Base-by-base conservation (phyloP, 53 echinoderm and acorn worm species). In the Henricia sp. region DNA sequence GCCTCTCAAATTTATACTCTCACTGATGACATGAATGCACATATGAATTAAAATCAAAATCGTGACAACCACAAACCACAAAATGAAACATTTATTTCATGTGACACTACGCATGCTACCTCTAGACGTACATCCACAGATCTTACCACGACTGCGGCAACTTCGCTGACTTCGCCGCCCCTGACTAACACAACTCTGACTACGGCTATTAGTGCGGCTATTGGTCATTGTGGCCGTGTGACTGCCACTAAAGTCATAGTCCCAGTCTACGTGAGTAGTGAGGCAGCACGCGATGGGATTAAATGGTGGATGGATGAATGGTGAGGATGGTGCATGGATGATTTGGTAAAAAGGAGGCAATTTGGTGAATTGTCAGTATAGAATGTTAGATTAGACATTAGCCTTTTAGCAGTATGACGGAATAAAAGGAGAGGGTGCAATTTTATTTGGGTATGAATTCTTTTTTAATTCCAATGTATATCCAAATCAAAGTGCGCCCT, bases 231-330 rank as follows among this genome's bases (percentile, higher is more conserved):
- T 82, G 5, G 57, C 85, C 25, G 90, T 75, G 39, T 77, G 75
- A 74, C 87, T 91, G 82, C 91, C 82, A 67, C 85, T 91, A 78
- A 91, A 95, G 52, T 92, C 95, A 84, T 86, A 95, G 72, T 95
- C 95, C 95, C 95, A 95, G 69, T 95, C 95, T 95, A 71, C 64
- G 51, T 37, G 27, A 54, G 54, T 37, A 26, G 24, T 56, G 37
- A 74, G 41, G 26, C 35, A 52, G 80, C 55, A 72, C 72, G 57
- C 30, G 57, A 33, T 54, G 23, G 19, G 4, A 27, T 6, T 29
- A 50, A 64, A 29, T 40, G 70, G 32, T 27, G 56, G 13, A 71
- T 84, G 85, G 50, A 35, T 26, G 53, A 9, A 50, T 34, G 83
- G 70, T 44, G 56, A 30, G 27, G 25, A 70, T 50, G 67, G 55